Base-by-base conservation (phyloP, 2,888 invertebrate species). In the Brenthis hecate region DNA sequence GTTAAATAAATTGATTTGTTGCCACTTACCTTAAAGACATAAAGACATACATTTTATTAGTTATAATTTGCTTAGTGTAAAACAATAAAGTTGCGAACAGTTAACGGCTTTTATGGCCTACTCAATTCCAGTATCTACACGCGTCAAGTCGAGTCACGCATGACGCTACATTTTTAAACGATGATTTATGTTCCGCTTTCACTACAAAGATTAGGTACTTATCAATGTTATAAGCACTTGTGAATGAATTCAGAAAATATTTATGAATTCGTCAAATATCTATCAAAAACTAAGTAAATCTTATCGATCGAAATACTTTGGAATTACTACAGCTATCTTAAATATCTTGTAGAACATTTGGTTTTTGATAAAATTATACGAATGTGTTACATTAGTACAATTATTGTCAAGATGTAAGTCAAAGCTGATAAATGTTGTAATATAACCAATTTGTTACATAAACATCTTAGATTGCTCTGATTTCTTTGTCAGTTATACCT, bases 141-240 rank as follows among this genome's bases (percentile, higher is more conserved):
- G 62, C 56, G 65, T 65, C 68, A 63, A 71, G 61, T 69, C 73
- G 56, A 72, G 69, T 71, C 72, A 71, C 70, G 72, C 71, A 54
- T 70, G 68, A 66, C 69, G 69, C 72, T 58, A 73, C 69, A 73
- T 74, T 70, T 72, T 74, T 71, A 68, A 66, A 72, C 69, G 65
- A 63, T 70, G 73, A 71, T 60, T 61, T 67, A 67, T 66, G 71
- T 70, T 70, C 69, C 60, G 71, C 73, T 75, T 75, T 73, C 73
- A 69, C 73, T 58, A 51, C 23, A 61, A 48, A 68, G 56, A 65
- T 53, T 55, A 43, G 36, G 36, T 36, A 68, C 61, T 73, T 63
- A 65, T 58, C 53, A 54, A 53, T 23, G 51, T 62, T 4, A 48
- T 56, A 71, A 63, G 62, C 63, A 63, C 50, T 43, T 62, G 51